phyloP scores from a whole-genome alignment of 30 jellyfish, hydroid and myxozoan species.

The Turritopsis dohrnii region DNA sequence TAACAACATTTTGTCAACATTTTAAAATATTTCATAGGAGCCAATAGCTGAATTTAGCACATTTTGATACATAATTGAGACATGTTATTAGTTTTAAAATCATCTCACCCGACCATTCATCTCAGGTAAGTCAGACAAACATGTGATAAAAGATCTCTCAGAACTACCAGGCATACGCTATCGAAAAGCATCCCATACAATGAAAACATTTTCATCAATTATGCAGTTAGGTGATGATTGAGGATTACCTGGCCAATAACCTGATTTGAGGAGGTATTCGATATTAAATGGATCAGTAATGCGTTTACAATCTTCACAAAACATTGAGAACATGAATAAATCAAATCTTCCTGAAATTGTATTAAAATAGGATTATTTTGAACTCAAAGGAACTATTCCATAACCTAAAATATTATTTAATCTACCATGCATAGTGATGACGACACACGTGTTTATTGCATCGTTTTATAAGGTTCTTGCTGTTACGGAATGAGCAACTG shows the following conservation, averaged over 20 bases:
- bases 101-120: conserved; percentile 18
- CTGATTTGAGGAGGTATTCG: conserved; percentile 12
- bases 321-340: not conserved
- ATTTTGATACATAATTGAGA: too few species aligned
- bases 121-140: conserved; percentile 13
- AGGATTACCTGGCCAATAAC: conserved; percentile 42
- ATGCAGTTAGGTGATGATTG: not conserved
- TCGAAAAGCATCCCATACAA: conserved; percentile 23
- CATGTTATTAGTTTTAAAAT: not conserved
- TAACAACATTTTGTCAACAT: not conserved
- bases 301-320: conserved; percentile 23
- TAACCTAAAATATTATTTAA: too few species aligned
- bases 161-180: conserved; percentile 40
- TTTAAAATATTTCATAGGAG: too few species aligned
- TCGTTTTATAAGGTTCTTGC: not conserved
- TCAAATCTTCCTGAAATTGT: conserved; percentile 31
- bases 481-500: too few species aligned
- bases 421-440: not conserved
- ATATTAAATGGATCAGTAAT: conserved; percentile 25
- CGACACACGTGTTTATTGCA: not conserved
- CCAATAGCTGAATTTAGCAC: too few species aligned
- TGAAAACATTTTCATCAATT: conserved; percentile 23
- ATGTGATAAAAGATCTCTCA: conserved; percentile 24
- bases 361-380: not conserved
- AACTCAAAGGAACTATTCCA: not conserved